A percentile compares a stretch with the other conserved stretches of the same genome.
Conservation (phyloP, 2,888 invertebrate genomes). For the Apodemia mormo region DNA sequence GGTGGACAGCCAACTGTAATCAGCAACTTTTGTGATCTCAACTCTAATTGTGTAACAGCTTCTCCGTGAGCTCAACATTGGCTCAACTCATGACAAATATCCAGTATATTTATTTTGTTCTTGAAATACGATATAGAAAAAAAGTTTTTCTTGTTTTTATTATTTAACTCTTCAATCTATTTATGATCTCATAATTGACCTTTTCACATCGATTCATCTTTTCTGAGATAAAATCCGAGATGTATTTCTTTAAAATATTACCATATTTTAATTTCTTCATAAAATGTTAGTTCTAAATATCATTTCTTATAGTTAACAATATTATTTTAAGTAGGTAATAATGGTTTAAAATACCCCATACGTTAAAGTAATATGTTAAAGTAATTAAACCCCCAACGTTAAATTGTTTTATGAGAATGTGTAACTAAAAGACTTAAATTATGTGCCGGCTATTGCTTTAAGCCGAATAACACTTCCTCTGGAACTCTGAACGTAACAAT, state of each 20-base stretch:
- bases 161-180: too few relatives aligned
- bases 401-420: neutral
- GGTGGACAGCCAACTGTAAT: conserved; percentile 52
- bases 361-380: too few relatives aligned
- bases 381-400: neutral
- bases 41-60: conserved; percentile 61
- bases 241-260: too few relatives aligned
- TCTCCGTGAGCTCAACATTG: conserved; percentile 19
- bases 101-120: conserved; percentile 12
- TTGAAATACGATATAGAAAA: neutral
- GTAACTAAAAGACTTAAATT: conserved; percentile 54
- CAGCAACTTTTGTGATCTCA: conserved; percentile 64
- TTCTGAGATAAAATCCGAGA: too few relatives aligned
- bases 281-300: too few relatives aligned
- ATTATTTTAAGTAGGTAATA: too few relatives aligned
- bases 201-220: too few relatives aligned
- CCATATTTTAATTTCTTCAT: too few relatives aligned
- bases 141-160: too few relatives aligned
- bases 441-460: conserved; percentile 64
- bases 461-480: conserved; percentile 66
- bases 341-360: too few relatives aligned
- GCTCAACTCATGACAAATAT: neutral
- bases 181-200: too few relatives aligned
- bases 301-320: too few relatives aligned
- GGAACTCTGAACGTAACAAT: conserved; percentile 75